phyloP scores from a whole-genome alignment of 2,113 vertebrate genomes.

The Redunca redunca region DNA sequence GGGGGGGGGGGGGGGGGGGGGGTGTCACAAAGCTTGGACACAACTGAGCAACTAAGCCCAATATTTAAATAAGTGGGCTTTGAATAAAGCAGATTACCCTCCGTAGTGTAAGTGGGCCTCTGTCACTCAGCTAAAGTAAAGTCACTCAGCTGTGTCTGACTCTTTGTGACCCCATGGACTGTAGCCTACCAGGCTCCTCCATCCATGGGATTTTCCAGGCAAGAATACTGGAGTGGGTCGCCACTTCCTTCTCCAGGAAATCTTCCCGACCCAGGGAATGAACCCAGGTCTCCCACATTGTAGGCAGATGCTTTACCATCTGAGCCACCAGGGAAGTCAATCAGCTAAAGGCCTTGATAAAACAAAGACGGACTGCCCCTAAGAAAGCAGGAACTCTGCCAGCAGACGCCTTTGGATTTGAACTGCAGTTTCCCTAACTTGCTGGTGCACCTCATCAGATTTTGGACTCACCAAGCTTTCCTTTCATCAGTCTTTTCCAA shows the following conservation, averaged over 20 bases:
- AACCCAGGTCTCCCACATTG: background rate
- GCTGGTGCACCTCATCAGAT: background rate
- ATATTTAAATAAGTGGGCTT: background rate
- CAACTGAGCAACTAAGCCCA: background rate
- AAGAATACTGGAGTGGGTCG: background rate
- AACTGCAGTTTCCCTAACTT: background rate
- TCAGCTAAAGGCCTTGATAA: background rate
- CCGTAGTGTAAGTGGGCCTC: background rate
- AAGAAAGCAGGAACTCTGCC: background rate
- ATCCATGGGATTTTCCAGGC: background rate
- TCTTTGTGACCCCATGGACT: background rate
- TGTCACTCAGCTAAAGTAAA: background rate
- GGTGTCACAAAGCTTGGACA: background rate
- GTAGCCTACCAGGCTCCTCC: background rate
- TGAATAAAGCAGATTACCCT: background rate
- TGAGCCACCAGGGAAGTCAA: background rate
- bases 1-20: too few species aligned
- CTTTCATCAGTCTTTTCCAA: background rate
- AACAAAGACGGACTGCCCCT: background rate
- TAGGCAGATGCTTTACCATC: background rate
- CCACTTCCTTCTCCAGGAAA: background rate
- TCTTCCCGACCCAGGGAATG: fast-evolving
- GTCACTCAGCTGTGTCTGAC: background rate
- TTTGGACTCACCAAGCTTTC: background rate
- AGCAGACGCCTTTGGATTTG: background rate